Conservation (phyloP, 2,113 vertebrate genomes). For the Eulemur rufifrons region DNA sequence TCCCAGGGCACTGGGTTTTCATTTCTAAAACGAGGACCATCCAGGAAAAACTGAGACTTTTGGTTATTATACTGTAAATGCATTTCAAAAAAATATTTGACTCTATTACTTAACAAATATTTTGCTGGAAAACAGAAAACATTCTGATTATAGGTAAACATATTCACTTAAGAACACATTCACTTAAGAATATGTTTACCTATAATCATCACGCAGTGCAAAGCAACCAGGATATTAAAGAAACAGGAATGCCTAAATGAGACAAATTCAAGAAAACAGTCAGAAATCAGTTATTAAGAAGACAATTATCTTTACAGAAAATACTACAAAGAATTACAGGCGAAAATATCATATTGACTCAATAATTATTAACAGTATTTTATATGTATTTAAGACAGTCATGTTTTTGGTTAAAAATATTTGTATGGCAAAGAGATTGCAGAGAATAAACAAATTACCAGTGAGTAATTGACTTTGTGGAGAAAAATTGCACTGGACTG, state of each 20-base stretch:
- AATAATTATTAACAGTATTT: background rate
- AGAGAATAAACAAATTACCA: background rate
- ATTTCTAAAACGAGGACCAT: background rate
- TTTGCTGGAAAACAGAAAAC: background rate
- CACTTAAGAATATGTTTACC: background rate
- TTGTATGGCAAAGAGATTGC: background rate
- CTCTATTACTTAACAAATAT: background rate
- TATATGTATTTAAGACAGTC: background rate
- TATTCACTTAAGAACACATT: background rate
- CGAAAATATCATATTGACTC: background rate
- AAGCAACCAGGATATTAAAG: background rate
- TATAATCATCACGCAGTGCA: background rate
- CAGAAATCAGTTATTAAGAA: background rate
- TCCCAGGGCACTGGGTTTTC: background rate
- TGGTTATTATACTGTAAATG: background rate
- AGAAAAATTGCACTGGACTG: background rate
- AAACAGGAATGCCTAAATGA: background rate
- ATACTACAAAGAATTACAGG: background rate
- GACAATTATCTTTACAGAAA: background rate
- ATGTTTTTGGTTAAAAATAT: background rate
- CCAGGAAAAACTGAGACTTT: background rate
- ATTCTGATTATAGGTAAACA: background rate
- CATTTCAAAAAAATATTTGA: background rate
- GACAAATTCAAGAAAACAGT: background rate
- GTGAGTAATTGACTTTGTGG: background rate